phyloP scores from a whole-genome alignment of 2,888 invertebrate genomes.

The Leptinotarsa haldemani region DNA sequence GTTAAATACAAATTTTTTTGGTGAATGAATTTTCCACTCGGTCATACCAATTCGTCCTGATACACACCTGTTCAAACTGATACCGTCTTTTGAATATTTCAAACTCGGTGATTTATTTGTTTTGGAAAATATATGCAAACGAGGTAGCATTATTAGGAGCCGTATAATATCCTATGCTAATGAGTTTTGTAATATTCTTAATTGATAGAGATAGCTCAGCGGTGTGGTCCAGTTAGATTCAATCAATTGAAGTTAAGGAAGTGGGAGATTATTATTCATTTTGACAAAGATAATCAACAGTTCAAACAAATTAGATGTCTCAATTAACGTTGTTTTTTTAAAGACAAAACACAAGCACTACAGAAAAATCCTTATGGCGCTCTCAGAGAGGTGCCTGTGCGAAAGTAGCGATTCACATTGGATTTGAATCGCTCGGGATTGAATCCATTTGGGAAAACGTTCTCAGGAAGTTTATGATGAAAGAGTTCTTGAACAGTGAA shows the following conservation, averaged over 20 bases:
- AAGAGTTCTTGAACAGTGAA: too few species aligned
- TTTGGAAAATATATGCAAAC: constrained; percentile 24
- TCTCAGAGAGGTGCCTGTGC: too few species aligned
- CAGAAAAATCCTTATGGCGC: too few species aligned
- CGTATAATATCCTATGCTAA: constrained; percentile 21
- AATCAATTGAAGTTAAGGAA: not conserved
- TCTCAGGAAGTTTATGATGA: too few species aligned
- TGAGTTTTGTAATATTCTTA: constrained; percentile 24
- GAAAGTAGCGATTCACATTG: too few species aligned
- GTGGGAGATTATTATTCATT: not conserved
- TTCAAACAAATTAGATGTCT: too few species aligned
- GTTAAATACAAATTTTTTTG: not conserved
- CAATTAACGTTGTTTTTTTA: too few species aligned
- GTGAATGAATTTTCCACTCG: not conserved
- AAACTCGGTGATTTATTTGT: constrained; percentile 22
- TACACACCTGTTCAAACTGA: constrained; percentile 20
- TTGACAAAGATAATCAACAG: too few species aligned
- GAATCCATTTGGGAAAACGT: too few species aligned
- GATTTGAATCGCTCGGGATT: too few species aligned
- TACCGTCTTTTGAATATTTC: constrained; percentile 25
- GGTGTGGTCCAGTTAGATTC: not conserved
- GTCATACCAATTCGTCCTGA: not conserved
- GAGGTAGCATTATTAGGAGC: constrained; percentile 12
- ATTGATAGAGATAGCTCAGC: not conserved
- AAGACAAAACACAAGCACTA: too few species aligned